phyloP scores from a whole-genome alignment of 2,797 vertebrate genomes.

The Picus viridis region DNA sequence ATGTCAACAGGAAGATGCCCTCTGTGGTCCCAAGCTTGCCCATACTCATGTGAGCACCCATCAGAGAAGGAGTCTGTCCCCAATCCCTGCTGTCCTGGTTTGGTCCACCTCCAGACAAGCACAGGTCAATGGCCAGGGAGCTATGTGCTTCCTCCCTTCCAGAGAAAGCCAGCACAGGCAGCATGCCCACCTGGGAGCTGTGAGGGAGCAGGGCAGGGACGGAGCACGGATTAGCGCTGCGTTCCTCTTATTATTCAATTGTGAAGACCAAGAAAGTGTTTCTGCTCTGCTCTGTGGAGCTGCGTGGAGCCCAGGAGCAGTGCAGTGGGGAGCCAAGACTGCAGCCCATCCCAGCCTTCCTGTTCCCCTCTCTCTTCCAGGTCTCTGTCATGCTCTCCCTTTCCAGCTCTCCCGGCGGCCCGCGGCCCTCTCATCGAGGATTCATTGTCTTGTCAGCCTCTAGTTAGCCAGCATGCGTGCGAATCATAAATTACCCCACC shows the following conservation, averaged over 20 bases:
- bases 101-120: neutral
- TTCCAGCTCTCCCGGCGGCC: conserved; percentile 17
- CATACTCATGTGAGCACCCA: neutral
- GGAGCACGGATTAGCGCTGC: neutral
- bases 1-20: neutral
- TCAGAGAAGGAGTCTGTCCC: neutral
- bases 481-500: conserved; percentile 80
- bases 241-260: neutral
- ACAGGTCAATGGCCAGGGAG: neutral
- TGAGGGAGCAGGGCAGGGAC: neutral
- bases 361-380: conserved; percentile 7
- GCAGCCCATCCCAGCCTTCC: neutral
- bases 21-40: neutral
- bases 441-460: conserved; percentile 82
- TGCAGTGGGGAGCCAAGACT: neutral
- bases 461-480: conserved; percentile 77
- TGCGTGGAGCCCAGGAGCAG: accelerated
- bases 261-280: accelerated
- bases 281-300: neutral
- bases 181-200: neutral
- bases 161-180: neutral
- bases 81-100: neutral
- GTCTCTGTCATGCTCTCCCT: conserved; percentile 34
- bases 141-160: neutral
- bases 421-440: conserved; percentile 70